These are phyloP conservation scores for Nothoprocta perdicaria DNA, from an alignment of 2,113 vertebrate species.

Conservation along the genomic window DNA sequence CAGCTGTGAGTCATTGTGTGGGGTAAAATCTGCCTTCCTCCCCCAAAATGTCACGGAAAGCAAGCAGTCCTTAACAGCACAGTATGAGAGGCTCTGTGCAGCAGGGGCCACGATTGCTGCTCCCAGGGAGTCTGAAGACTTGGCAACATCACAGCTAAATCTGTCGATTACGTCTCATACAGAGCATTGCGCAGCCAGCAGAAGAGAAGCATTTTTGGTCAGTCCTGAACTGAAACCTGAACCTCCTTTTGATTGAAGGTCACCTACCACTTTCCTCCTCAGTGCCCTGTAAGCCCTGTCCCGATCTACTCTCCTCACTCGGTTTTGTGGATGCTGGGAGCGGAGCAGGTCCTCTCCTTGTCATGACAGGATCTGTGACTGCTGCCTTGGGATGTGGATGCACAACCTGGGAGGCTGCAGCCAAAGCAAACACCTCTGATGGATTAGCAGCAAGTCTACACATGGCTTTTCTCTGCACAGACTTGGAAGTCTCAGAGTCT, in stretches of 20 bases:
- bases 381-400: not conserved
- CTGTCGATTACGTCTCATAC: not conserved
- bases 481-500: not conserved
- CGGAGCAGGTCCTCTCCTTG: not conserved
- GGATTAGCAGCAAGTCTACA: not conserved
- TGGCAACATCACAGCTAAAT: fast-evolving
- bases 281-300: not conserved
- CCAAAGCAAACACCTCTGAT: not conserved
- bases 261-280: not conserved
- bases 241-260: not conserved
- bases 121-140: constrained; percentile 22
- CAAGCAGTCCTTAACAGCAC: not conserved
- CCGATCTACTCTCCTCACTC: not conserved
- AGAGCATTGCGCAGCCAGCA: constrained; percentile 7
- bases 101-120: constrained; percentile 13
- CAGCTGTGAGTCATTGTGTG: constrained; percentile 43
- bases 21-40: not conserved
- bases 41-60: not conserved
- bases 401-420: not conserved
- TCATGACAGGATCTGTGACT: not conserved
- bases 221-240: not conserved
- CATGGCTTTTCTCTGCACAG: constrained; percentile 7
- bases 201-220: not conserved
- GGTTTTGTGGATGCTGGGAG: fast-evolving
- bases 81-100: not conserved